Percentiles rank a stretch among this genome's conserved stretches.
These are phyloP conservation scores for Philonicus albiceps DNA, from an alignment of 2,888 invertebrate species.

Conservation along the genomic window DNA sequence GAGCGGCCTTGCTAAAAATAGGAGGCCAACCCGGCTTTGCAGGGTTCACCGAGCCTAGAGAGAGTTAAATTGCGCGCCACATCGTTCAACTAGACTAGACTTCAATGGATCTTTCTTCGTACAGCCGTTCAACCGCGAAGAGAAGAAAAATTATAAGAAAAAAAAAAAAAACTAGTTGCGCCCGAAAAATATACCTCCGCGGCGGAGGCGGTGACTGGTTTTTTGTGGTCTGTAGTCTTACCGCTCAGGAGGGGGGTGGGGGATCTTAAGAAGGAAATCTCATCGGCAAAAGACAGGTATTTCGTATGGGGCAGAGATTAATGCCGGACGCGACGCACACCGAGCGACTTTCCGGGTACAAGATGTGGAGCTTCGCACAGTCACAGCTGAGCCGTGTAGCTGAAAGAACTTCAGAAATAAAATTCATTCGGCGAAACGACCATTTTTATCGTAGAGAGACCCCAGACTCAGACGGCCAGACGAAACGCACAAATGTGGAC, in stretches of 20 bases:
- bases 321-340: neutral
- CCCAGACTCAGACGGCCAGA: neutral
- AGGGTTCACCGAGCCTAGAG: conserved; percentile 4
- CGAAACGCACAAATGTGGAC: neutral
- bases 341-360: neutral
- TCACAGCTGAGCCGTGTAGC: neutral
- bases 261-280: neutral
- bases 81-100: neutral
- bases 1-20: conserved; percentile 27
- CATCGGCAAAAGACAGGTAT: neutral
- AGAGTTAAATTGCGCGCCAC: neutral
- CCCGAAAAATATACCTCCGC: neutral
- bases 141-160: neutral
- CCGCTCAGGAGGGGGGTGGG: neutral
- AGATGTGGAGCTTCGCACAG: neutral
- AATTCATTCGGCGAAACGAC: neutral
- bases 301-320: neutral
- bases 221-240: neutral
- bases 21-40: neutral
- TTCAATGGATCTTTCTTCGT: neutral
- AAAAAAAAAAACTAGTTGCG: neutral
- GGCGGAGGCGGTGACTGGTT: neutral
- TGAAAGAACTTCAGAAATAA: neutral
- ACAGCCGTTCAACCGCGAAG: neutral
- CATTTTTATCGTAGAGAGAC: neutral